phyloP scores from a whole-genome alignment of 1,140 invertebrate genomes.

The Trachymyrmex cornetzi region DNA sequence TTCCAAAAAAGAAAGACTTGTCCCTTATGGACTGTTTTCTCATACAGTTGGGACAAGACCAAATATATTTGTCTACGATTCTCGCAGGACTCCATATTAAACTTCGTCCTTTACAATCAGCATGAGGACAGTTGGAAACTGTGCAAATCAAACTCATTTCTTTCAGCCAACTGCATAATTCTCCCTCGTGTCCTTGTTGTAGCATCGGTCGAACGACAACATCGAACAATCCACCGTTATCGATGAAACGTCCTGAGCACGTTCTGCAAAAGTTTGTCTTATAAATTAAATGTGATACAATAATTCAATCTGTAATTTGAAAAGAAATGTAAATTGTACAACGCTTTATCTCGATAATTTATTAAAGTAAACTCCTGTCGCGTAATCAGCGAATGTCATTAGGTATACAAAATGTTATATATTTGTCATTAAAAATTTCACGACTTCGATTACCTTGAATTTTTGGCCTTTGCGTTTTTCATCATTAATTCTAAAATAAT shows the following conservation, averaged over 20 bases:
- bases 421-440: slow-evolving; percentile 38
- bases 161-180: slow-evolving; percentile 86
- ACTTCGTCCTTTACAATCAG: slow-evolving; percentile 82
- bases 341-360: neutral
- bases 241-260: slow-evolving; percentile 77
- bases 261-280: slow-evolving; percentile 58
- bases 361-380: neutral
- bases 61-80: slow-evolving; percentile 86
- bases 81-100: slow-evolving; percentile 85
- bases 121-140: slow-evolving; percentile 80
- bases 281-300: neutral
- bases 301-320: neutral
- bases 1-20: slow-evolving; percentile 85
- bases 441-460: slow-evolving; percentile 61
- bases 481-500: slow-evolving; percentile 53
- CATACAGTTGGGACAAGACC: slow-evolving; percentile 83
- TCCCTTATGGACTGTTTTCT: slow-evolving; percentile 85
- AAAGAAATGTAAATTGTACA: too few relatives aligned
- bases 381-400: neutral
- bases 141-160: slow-evolving; percentile 85
- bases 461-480: slow-evolving; percentile 69
- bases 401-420: slow-evolving; percentile 24
- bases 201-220: slow-evolving; percentile 85
- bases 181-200: slow-evolving; percentile 86
- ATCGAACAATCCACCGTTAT: slow-evolving; percentile 85